Base-by-base conservation (phyloP, 2,113 vertebrate species). In the Isichthys henryi region DNA sequence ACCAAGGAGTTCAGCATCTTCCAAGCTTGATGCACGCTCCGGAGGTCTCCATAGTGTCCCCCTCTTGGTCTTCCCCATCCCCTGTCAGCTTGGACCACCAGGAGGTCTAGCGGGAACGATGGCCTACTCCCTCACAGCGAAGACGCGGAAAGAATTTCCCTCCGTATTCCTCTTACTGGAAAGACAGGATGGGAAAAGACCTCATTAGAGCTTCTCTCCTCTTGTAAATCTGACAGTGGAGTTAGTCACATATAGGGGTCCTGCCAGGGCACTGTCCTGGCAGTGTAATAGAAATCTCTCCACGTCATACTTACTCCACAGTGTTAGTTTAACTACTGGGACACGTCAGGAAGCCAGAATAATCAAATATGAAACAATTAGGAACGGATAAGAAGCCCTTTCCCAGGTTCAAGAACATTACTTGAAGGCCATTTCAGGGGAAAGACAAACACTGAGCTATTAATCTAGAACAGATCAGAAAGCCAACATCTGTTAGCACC, bases 101-200 rank as follows among this genome's bases (percentile, higher is more conserved):
- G 50, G 88, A 48, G 91, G 88, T 70, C 35, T 86, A 49, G 52
- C 35, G 43, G 4, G 8, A 19, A 43, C 0, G 52, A 39, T 3
- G 2, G 48, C 86, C 96, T 94, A 96, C 94, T 94, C 92, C 92
- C 94, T 93, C 88, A 95, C 95, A 6, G 94, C 83, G 45, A 96
- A 96, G 80, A 95, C 88, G 50, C 95, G 93, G 92, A 96, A 96
- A 5, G 96, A 95, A 43, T 92, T 93, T 35, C 96, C 96, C 4
- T 96, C 95, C 62, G 89, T 85, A 92, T 93, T 94, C 91, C 93
- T 93, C 92, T 94, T 95, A 92, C 96, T 96, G 93, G 17, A 93
- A 93, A 83, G 92, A n/a, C 89, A 17, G 93, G 2, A 86, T 8
- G 88, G 1, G 90, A 46, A 89, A 52, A 74, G 1, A 77, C 0